Base-by-base conservation (phyloP, 2,888 invertebrate genomes). In the Drosophila helvetica region DNA sequence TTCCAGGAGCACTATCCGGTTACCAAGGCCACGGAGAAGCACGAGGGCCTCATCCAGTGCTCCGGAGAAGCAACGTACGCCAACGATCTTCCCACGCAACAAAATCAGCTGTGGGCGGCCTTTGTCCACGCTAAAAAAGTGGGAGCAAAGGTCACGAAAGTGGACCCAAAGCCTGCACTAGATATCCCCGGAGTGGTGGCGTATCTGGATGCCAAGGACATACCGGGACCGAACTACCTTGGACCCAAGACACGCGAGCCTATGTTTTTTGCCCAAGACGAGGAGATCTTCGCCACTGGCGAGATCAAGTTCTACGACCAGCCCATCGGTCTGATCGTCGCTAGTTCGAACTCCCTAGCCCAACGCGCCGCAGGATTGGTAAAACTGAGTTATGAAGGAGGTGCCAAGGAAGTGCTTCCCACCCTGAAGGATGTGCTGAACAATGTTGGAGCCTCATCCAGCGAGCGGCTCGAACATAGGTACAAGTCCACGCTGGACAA, bases 11-110 rank as follows among this genome's bases (percentile, higher is more conserved):
- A 95, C 18, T 96, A 95, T 94, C 97, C 97, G 1, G 86, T 97
- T n/a, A 95, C 95, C 72, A 93, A 96, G 86, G 95, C 96, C 0
- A 92, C 96, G 9, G 93, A 94, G 0, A 97, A 97, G 90, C 78
- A 96, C 33, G 96, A 96, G 91, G 95, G 95, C 0, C 90, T 95
- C 7, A 93, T 94, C 45, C 95, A 95, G 79, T 94, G 94, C 75
- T 92, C 94, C 79, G 98, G 97, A 0, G 96, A 96, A 90, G 96
- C 96, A 0, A 93, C 94, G 61, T 98, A 95, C 91, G 93, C 95
- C 18, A 95, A 96, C 88, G 98, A 98, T 89, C 92, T 96, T 25
- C 94, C 95, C 22, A 92, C 93, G 0, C 92, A 93, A 53, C 93
- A 93, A 0, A 93, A 94, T 70, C 96, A 97, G 92, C 93, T 97